A percentile compares a stretch with the other conserved stretches of the same genome.
These are phyloP conservation scores for Onychomys torridus DNA, from an alignment of 2,797 vertebrate genomes.

Conservation along the genomic window DNA sequence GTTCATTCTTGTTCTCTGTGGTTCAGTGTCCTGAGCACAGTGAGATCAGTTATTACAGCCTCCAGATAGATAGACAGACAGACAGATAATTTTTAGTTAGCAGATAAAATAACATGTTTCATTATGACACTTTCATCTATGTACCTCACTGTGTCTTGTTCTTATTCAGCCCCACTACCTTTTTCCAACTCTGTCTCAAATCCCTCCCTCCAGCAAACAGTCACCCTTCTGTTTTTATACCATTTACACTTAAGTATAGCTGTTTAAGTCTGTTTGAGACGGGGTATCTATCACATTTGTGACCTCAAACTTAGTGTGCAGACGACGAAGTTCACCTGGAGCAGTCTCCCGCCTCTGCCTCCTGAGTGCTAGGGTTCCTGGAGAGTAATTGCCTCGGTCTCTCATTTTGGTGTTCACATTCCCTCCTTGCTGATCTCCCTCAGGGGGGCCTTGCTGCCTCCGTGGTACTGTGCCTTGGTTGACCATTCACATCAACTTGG, in stretches of 20 bases:
- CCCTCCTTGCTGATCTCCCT: background rate
- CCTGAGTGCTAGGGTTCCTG: background rate
- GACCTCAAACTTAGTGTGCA: background rate
- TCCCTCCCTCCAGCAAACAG: background rate
- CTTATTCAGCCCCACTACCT: background rate
- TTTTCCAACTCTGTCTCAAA: background rate
- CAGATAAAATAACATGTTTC: background rate
- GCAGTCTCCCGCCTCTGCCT: background rate
- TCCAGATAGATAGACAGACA: background rate
- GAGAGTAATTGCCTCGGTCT: too few species aligned
- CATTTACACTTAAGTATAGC: background rate
- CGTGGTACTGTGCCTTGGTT: accelerated
- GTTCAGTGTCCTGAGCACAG: too few species aligned
- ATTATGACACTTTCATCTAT: background rate
- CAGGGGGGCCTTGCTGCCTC: background rate
- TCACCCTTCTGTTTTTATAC: background rate
- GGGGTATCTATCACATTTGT: background rate
- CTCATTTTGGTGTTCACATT: background rate
- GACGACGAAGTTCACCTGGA: background rate
- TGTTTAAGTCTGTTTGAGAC: background rate
- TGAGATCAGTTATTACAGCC: background rate
- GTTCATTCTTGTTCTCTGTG: background rate
- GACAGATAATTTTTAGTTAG: background rate
- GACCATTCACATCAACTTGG: accelerated
- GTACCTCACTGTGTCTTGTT: background rate